A percentile compares a stretch with the other conserved stretches of the same genome.
Evolutionary conservation across 2,797 vertebrate genomes (phyloP).

Genomic region (Rousettus madagascariensis): DNA sequence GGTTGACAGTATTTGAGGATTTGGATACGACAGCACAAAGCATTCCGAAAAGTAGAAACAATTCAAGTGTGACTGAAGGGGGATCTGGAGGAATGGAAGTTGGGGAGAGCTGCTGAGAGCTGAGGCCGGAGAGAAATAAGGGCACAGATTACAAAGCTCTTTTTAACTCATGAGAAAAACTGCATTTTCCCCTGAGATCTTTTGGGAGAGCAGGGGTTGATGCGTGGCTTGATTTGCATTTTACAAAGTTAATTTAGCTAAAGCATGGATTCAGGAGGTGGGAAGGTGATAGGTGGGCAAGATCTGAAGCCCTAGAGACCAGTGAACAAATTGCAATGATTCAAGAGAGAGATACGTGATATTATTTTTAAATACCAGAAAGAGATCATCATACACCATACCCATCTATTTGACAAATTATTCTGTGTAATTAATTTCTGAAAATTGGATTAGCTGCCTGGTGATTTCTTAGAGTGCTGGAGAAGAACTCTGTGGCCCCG

Average conservation of each 20-base stretch:
- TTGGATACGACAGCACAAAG: neutral
- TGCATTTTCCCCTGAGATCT: neutral
- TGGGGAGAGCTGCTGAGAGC: neutral
- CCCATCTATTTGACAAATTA: constrained; percentile 1
- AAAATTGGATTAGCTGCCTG: constrained; percentile 18
- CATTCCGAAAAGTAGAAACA: neutral
- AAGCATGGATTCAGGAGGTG: neutral
- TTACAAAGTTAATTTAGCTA: neutral
- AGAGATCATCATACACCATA: neutral
- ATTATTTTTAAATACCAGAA: constrained; percentile 25
- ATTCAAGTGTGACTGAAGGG: neutral
- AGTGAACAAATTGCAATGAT: constrained; percentile 21
- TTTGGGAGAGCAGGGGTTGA: neutral
- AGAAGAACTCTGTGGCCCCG: neutral
- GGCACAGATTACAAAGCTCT: too few species aligned
- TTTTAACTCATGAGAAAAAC: neutral
- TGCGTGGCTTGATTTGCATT: neutral
- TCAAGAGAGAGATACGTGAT: neutral
- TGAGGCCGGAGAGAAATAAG: neutral
- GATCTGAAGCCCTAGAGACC: neutral
- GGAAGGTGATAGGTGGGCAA: neutral
- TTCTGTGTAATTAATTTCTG: constrained; percentile 58
- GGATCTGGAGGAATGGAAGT: neutral
- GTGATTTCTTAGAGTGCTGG: neutral
- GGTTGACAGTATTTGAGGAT: neutral